Base-by-base conservation (phyloP, 2,888 invertebrate genomes). In the Hybos culiciformis region DNA sequence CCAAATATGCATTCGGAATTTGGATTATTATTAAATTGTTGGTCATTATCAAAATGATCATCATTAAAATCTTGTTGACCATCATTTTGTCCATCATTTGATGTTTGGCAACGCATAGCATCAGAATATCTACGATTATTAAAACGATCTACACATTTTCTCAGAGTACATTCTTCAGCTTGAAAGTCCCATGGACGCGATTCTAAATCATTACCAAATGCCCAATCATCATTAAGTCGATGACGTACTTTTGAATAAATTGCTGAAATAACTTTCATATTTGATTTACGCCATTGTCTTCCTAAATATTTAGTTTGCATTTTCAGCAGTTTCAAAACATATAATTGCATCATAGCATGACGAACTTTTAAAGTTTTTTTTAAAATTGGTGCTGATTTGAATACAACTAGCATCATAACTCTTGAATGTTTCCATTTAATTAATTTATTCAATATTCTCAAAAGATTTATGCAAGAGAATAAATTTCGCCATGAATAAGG, bases 341-440 rank as follows among this genome's bases (percentile, higher is more conserved):
- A 99, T 53, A 98, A 73, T 69, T 99, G 98, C 78, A 97, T 88
- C 77, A 98, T 83, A 6, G 93, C 90, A 62, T 96, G 91, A 41
- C 88, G 77, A 4, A 92, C 90, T 77, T 96, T 93, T 12, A 99
- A 73, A 1, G 96, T 90, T 52, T 94, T 78, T 67, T 97, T 97
- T 45, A 99, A 70, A 56, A 98, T 97, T 3, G 98, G 97, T 4
- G 98, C 96, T 45, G 97, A 97, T 69, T 99, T 99, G 66, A 98
- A 98, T 9, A 98, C 96, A 23, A 99, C 97, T 54, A 98, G 71
- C 94, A 99, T 97, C 91, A 92, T 92, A 48, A 92, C 91, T 50
- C 98, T 78, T n/a, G 97, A 96, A 66, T 97, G 96, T 63, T 98
- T 98, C 92, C 97, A 96, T 67, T 99, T 99, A 33, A 96, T 97